Base-by-base conservation (phyloP, 1,140 invertebrate genomes). In the Proctacanthus coquilletti region DNA sequence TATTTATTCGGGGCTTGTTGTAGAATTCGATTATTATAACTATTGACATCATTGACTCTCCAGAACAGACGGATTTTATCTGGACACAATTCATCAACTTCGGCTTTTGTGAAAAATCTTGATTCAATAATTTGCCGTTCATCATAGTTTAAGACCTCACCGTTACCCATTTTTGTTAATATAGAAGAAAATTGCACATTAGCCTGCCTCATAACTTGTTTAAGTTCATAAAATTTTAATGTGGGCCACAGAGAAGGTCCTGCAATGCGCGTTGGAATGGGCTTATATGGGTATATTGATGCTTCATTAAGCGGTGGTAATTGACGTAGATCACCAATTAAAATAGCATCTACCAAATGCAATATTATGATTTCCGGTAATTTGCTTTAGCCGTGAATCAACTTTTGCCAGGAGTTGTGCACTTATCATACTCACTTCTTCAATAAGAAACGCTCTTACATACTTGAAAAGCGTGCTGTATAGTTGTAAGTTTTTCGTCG, bases 161-260 rank as follows among this genome's bases (percentile, higher is more conserved):
- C 23, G 23, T 27, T 27, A 27, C 49, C 51, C 23, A 53, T 43
- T 44, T 49, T 53, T n/a, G 50, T 53, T 4, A 53, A 32, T 17
- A 49, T 25, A 8, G 36, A 10, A 15, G 48, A 45, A 32, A 53
- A 53, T 14, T 14, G 13, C 11, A 21, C 39, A 46, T 43, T 27
- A 21, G 21, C 39, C 40, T 51, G 45, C 15, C 47, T n/a, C 45
- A 51, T 45, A 1, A 47, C 49, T 42, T 49, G 18, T 14, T 33
- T 36, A 18, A 51, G 35, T 38, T 47, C 37, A 44, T 41, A 47
- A 40, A 44, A 49, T 32, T 45, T 41, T 3, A 49, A 34, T 23
- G 33, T 34, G 31, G 36, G 18, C 48, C 48, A 50, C n/a, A n/a
- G n/a, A n/a, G n/a, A n/a, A n/a, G 43, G 40, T 43, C 23, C n/a